A percentile compares a stretch with the other conserved stretches of the same genome.
These are phyloP conservation scores for Apotomis capreana DNA, from an alignment of 2,888 invertebrate genomes.

Conservation along the genomic window DNA sequence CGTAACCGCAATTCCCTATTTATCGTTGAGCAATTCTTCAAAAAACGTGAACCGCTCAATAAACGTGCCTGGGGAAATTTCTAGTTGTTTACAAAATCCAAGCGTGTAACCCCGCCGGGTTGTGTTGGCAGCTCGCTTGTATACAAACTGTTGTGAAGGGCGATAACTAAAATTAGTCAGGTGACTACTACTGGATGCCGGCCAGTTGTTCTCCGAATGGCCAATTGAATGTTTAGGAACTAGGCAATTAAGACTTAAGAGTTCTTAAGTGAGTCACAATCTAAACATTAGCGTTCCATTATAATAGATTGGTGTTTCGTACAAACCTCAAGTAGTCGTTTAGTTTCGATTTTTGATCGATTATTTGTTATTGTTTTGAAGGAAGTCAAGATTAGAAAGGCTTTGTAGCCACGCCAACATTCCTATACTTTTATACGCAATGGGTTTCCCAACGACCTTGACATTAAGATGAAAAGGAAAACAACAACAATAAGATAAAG, in stretches of 20 bases:
- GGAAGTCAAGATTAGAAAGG: background rate
- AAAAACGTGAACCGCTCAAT: constrained; percentile 30
- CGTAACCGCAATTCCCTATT: constrained; percentile 24
- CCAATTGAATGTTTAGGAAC: constrained; percentile 40
- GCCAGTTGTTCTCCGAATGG: constrained; percentile 44
- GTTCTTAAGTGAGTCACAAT: constrained; percentile 31
- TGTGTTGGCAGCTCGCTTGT: constrained; percentile 31
- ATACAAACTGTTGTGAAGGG: constrained; percentile 25
- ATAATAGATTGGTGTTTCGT: no score
- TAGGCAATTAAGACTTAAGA: constrained; percentile 27
- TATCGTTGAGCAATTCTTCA: constrained; percentile 24
- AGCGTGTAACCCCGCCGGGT: constrained; percentile 28
- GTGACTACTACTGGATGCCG: constrained; percentile 43
- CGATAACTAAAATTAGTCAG: constrained; percentile 38
- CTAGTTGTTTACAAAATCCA: constrained; percentile 40
- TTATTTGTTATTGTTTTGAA: background rate
- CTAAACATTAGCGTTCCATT: constrained; percentile 2
- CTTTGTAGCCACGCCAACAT: background rate
- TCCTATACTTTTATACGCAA: no score
- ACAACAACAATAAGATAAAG: no score
- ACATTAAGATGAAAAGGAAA: no score
- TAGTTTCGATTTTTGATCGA: background rate
- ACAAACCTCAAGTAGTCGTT: background rate
- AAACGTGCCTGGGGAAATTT: constrained; percentile 31
- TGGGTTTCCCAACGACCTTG: no score